Percentiles rank a stretch among this genome's conserved stretches.
Evolutionary conservation across 2,113 vertebrate species (phyloP).

Genomic region (Campylomormyrus numenius): DNA sequence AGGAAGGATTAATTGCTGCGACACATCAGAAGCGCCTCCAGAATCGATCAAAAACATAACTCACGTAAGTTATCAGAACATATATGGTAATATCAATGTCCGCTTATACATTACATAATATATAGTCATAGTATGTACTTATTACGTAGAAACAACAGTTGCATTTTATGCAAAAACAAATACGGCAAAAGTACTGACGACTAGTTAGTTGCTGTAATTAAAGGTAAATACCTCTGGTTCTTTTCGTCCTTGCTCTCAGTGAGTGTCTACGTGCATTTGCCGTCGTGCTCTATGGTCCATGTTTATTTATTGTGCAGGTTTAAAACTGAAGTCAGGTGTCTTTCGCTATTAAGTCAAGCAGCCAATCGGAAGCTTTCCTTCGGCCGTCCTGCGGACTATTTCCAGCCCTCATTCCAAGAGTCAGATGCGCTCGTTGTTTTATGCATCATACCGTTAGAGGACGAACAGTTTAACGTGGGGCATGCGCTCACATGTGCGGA

Average conservation of each 20-base stretch:
- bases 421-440: not conserved
- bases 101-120: not conserved
- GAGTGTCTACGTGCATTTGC: slow-evolving; percentile 29
- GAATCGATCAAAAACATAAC: not conserved
- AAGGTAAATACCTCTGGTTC: slow-evolving; percentile 8
- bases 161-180: not conserved
- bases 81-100: not conserved
- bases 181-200: not conserved
- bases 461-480: not conserved
- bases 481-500: not conserved
- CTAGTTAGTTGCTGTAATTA: not conserved
- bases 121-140: not conserved
- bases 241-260: not conserved
- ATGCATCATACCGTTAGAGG: not conserved
- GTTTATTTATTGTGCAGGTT: not conserved
- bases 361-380: slow-evolving; percentile 23
- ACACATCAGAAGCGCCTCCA: not conserved
- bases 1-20: not conserved
- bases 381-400: not conserved
- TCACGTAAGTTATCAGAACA: not conserved
- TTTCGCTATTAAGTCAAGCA: not conserved
- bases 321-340: slow-evolving; percentile 27
- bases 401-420: not conserved
- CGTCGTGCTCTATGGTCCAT: slow-evolving; percentile 22
- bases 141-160: not conserved